Conservation (phyloP, 1,140 invertebrate species). For the Bombus picipes region DNA sequence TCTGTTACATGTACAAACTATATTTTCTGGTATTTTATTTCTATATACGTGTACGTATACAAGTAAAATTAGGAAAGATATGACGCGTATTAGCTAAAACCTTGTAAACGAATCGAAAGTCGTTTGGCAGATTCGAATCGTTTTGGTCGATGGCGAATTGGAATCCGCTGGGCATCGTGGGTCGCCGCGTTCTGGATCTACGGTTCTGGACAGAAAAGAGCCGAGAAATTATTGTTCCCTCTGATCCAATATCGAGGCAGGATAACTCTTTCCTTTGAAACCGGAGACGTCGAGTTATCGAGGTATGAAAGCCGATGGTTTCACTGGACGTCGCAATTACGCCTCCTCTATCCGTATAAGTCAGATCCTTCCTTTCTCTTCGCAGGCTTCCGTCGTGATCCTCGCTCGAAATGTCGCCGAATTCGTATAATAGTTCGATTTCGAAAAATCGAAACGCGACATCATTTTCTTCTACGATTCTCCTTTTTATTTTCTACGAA, state of each 20-base stretch:
- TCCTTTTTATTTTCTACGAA: background rate
- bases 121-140: slow-evolving; percentile 7
- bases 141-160: slow-evolving; percentile 51
- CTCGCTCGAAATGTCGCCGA: background rate
- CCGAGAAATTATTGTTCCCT: slow-evolving; percentile 60
- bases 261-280: slow-evolving; percentile 62
- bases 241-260: slow-evolving; percentile 62
- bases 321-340: slow-evolving; percentile 58
- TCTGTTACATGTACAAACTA: no score
- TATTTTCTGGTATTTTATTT: no score
- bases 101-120: background rate
- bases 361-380: background rate
- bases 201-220: slow-evolving; percentile 34
- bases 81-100: background rate
- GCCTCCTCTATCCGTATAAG: background rate
- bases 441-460: background rate
- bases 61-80: background rate
- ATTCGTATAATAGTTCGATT: background rate
- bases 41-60: no score
- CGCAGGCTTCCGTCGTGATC: background rate
- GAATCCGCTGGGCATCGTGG: slow-evolving; percentile 12
- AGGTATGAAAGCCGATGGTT: slow-evolving; percentile 30
- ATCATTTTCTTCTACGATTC: background rate
- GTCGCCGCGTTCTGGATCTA: slow-evolving; percentile 15
- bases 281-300: slow-evolving; percentile 34